Conservation (phyloP, 2,113 vertebrate genomes). For the Meles meles region DNA sequence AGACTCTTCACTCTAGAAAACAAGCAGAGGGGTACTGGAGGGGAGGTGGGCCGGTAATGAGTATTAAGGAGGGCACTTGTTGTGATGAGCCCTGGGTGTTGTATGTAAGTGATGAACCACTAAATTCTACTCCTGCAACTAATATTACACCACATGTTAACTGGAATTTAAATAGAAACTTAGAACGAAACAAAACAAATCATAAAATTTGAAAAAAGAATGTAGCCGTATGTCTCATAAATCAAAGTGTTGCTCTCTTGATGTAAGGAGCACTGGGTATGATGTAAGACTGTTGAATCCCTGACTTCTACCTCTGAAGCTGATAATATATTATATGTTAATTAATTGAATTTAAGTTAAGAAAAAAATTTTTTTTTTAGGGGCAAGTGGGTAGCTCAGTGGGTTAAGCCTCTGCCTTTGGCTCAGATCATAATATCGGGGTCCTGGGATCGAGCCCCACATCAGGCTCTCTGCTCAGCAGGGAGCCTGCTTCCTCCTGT, state of each 20-base stretch:
- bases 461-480: no score
- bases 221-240: neutral
- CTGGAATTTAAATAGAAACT: neutral
- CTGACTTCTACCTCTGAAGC: neutral
- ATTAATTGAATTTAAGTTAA: neutral
- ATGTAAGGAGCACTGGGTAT: neutral
- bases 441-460: no score
- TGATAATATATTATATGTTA: neutral
- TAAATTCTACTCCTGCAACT: neutral
- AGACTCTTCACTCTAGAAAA: neutral
- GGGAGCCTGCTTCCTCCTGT: no score
- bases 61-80: neutral
- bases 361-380: neutral
- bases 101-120: no score
- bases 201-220: neutral
- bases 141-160: neutral
- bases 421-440: no score
- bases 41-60: neutral
- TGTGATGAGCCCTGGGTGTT: no score
- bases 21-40: neutral
- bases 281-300: neutral
- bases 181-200: neutral
- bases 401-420: no score
- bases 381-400: no score
- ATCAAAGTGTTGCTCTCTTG: neutral